phyloP scores from a whole-genome alignment of 1,140 invertebrate species.

The Brachionus angularis region DNA sequence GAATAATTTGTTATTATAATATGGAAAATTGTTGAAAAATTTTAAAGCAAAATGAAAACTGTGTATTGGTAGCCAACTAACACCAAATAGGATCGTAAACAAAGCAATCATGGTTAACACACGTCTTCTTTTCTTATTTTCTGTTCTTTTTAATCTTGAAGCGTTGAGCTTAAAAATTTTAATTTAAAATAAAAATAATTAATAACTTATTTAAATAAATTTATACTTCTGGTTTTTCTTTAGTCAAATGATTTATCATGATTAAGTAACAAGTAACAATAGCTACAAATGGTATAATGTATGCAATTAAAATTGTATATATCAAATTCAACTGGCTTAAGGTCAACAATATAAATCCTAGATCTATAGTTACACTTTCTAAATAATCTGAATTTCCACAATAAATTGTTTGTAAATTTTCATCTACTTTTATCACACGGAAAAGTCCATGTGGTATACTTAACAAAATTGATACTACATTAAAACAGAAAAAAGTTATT shows the following conservation, averaged over 20 bases:
- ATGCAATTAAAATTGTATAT: slow-evolving; percentile 16
- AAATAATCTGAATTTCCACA: neutral
- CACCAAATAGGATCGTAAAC: slow-evolving; percentile 21
- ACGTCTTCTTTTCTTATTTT: neutral
- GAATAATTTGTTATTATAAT: neutral
- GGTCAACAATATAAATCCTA: neutral
- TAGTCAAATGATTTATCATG: slow-evolving; percentile 3
- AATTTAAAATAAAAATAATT: slow-evolving; percentile 22
- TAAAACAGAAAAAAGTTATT: neutral
- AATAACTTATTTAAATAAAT: too few relatives aligned
- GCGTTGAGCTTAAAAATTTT: too few relatives aligned
- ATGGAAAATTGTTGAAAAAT: slow-evolving; percentile 31
- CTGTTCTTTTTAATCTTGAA: too few relatives aligned
- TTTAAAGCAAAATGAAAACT: slow-evolving; percentile 8
- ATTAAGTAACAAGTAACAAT: slow-evolving; percentile 26
- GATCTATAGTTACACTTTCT: neutral
- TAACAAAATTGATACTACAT: slow-evolving; percentile 10
- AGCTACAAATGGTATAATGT: slow-evolving; percentile 9
- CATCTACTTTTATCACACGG: neutral
- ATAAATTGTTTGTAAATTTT: neutral
- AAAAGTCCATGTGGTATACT: slow-evolving; percentile 23
- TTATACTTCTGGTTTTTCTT: too few relatives aligned
- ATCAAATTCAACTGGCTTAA: neutral
- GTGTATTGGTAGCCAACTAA: slow-evolving; percentile 31
- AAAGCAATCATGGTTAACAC: slow-evolving; percentile 18